Evolutionary conservation across 2,113 vertebrate species (phyloP).

Genomic region (Lasiurus borealis): DNA sequence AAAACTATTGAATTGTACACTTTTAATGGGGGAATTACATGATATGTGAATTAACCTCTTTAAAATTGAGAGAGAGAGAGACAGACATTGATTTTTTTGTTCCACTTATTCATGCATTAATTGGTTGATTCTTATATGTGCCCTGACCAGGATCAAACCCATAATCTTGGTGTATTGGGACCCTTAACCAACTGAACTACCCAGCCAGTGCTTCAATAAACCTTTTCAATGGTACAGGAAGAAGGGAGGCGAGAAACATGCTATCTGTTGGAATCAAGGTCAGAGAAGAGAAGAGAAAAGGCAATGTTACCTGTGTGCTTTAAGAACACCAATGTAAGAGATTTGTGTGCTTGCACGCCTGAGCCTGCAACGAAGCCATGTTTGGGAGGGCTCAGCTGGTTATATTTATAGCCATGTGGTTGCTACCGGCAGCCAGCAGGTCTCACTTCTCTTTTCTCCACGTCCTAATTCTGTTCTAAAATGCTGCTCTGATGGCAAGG

Average conservation of each 20-base stretch:
- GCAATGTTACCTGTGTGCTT: constrained; percentile 10
- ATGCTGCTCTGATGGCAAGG: neutral
- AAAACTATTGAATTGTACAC: neutral
- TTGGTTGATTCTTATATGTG: neutral
- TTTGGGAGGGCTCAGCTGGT: constrained; percentile 70
- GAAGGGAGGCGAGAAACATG: neutral
- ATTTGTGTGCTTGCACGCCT: constrained; percentile 61
- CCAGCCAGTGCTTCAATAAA: neutral
- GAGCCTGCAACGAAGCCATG: constrained; percentile 63
- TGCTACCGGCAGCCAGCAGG: constrained; percentile 75
- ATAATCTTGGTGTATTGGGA: neutral
- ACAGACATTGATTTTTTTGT: neutral
- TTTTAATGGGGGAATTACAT: neutral
- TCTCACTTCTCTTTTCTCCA: constrained; percentile 58
- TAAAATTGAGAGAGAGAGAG: neutral
- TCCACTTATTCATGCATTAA: neutral
- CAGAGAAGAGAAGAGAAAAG: neutral
- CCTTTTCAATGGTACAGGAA: neutral
- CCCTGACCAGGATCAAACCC: neutral
- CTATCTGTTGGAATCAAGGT: constrained; percentile 15
- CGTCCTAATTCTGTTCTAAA: constrained; percentile 65
- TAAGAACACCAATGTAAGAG: constrained; percentile 50
- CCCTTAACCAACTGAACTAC: neutral
- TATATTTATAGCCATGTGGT: constrained; percentile 79
- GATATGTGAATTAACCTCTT: too few species aligned